Conservation (phyloP, 1,140 invertebrate species). For the Heliothis subflexa region DNA sequence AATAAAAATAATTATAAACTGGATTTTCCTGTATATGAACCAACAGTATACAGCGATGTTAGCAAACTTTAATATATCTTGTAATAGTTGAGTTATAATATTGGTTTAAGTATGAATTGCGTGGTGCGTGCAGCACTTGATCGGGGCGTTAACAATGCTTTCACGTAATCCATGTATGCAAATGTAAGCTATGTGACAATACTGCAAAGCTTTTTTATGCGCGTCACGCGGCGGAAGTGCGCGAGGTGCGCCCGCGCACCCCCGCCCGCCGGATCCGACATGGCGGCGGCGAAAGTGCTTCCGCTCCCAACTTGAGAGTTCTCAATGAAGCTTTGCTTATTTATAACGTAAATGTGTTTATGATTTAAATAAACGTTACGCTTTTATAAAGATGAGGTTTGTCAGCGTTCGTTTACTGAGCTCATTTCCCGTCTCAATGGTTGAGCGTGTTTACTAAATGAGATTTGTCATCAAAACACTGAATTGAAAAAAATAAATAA, state of each 20-base stretch:
- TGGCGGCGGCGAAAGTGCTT: constrained; percentile 84
- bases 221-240: constrained; percentile 82
- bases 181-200: constrained; percentile 80
- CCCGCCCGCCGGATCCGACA: constrained; percentile 81
- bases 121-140: constrained; percentile 45
- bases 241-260: constrained; percentile 74
- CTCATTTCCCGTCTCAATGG: constrained; percentile 30
- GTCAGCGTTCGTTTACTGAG: constrained; percentile 39
- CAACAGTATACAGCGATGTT: not conserved
- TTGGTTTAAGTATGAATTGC: constrained; percentile 18
- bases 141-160: constrained; percentile 69
- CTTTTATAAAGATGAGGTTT: constrained; percentile 37
- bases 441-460: constrained; percentile 6
- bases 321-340: constrained; percentile 74
- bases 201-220: constrained; percentile 81
- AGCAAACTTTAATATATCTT: not conserved
- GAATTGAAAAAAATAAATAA: not conserved
- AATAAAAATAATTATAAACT: constrained; percentile 45
- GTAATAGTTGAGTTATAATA: not conserved
- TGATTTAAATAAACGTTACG: constrained; percentile 47
- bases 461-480: not conserved
- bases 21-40: constrained; percentile 37
- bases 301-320: constrained; percentile 75
- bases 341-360: constrained; percentile 55
- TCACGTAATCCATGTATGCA: constrained; percentile 80